These are phyloP conservation scores for Drosophila setifemur DNA, from an alignment of 1,140 invertebrate genomes.

Conservation along the genomic window DNA sequence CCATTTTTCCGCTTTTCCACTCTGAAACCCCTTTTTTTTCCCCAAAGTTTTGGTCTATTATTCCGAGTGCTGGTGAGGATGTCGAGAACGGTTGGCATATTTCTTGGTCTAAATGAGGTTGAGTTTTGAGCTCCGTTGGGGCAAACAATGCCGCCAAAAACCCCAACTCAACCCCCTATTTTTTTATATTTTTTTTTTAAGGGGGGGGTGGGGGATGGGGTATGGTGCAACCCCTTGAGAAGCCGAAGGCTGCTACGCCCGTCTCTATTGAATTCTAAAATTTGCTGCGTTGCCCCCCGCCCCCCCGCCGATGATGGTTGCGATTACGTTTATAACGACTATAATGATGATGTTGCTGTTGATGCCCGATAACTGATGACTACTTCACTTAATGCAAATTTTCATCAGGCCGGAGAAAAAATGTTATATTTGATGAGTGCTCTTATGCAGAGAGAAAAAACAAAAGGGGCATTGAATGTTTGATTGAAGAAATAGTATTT, in stretches of 20 bases:
- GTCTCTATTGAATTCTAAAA: constrained; percentile 60
- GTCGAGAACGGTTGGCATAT: constrained; percentile 61
- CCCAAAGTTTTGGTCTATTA: constrained; percentile 49
- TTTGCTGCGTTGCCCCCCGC: constrained; percentile 36
- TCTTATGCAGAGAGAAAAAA: constrained; percentile 1
- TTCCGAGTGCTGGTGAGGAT: constrained; percentile 53
- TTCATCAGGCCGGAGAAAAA: constrained; percentile 19
- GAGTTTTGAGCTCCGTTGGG: constrained; percentile 61
- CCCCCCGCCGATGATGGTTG: too few species aligned
- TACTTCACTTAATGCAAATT: constrained; percentile 81
- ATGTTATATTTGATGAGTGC: constrained; percentile 50
- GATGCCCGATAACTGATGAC: constrained; percentile 74
- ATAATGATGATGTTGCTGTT: constrained; percentile 33
- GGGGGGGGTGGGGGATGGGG: too few species aligned
- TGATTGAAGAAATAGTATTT: too few species aligned
- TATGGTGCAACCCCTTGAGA: constrained; percentile 25
- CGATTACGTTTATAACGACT: constrained; percentile 16
- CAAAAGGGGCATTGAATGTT: background rate
- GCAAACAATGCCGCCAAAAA: constrained; percentile 64
- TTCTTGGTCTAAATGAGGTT: constrained; percentile 74
- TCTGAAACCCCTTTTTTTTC: constrained; percentile 2
- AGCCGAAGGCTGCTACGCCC: constrained; percentile 16
- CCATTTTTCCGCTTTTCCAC: background rate
- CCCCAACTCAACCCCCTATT: background rate
- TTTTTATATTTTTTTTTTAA: background rate